These are phyloP conservation scores for Rutpela maculata DNA, from an alignment of 2,888 invertebrate genomes.

Conservation along the genomic window DNA sequence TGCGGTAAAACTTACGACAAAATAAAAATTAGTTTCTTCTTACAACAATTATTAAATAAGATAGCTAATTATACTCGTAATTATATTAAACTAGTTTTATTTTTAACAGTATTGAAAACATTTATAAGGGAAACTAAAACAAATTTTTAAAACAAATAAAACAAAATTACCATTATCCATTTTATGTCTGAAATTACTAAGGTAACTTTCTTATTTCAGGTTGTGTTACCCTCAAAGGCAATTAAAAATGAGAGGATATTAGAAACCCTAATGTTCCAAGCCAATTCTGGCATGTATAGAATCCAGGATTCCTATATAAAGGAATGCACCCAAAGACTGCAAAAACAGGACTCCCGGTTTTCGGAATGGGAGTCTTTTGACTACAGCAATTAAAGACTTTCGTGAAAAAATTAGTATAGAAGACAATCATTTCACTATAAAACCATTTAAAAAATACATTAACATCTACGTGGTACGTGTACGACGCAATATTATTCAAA, in stretches of 20 bases:
- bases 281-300: constrained; percentile 93
- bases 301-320: constrained; percentile 92
- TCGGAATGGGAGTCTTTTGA: constrained; percentile 90
- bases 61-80: too few relatives aligned
- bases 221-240: constrained; percentile 93
- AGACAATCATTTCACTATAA: constrained; percentile 65
- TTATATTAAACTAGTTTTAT: too few relatives aligned
- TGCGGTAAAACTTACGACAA: too few relatives aligned
- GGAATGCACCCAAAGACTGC: constrained; percentile 89
- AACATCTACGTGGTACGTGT: constrained; percentile 10
- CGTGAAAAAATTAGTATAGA: constrained; percentile 56
- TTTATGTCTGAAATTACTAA: not conserved
- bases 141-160: too few relatives aligned
- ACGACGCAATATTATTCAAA: constrained; percentile 7
- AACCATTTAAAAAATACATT: constrained; percentile 35
- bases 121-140: too few relatives aligned
- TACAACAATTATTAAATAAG: too few relatives aligned
- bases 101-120: too few relatives aligned
- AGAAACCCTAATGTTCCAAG: constrained; percentile 95
- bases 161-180: too few relatives aligned
- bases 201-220: constrained; percentile 72
- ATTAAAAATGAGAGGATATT: constrained; percentile 94
- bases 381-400: constrained; percentile 73
- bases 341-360: constrained; percentile 91
- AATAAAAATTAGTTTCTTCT: too few relatives aligned